phyloP scores from a whole-genome alignment of 2,113 vertebrate species.

The Seriola aureovittata region DNA sequence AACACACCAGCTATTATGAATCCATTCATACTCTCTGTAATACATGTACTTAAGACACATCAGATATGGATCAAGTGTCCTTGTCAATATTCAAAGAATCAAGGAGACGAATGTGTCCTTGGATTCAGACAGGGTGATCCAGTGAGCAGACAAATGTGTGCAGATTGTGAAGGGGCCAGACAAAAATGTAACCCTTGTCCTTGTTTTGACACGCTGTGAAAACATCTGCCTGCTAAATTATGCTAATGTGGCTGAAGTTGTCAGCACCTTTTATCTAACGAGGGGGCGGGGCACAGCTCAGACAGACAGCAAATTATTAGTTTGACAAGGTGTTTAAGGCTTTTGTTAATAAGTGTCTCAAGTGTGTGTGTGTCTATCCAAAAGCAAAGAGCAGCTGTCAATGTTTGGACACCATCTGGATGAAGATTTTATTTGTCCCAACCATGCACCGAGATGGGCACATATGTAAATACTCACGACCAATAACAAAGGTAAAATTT shows the following conservation, averaged over 20 bases:
- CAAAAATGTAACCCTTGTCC: conserved; percentile 62
- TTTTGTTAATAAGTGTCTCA: conserved; percentile 70
- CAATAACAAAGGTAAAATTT: conserved; percentile 45
- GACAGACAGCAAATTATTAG: conserved; percentile 69
- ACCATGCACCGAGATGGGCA: background rate
- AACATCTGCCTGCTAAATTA: conserved; percentile 78
- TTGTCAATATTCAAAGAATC: conserved; percentile 33
- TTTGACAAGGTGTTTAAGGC: conserved; percentile 81
- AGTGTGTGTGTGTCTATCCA: conserved; percentile 31
- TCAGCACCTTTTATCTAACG: conserved; percentile 75
- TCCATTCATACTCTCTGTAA: background rate
- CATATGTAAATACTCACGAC: conserved; percentile 46
- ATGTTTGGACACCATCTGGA: conserved; percentile 68
- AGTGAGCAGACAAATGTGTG: conserved; percentile 37
- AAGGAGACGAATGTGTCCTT: conserved; percentile 56
- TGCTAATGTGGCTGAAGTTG: conserved; percentile 76
- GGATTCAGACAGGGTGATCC: conserved; percentile 33
- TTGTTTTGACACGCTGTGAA: conserved; percentile 71
- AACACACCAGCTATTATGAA: background rate
- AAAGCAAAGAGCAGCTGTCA: conserved; percentile 71
- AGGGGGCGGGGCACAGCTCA: conserved; percentile 54
- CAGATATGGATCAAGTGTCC: conserved; percentile 13
- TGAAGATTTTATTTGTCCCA: conserved; percentile 8
- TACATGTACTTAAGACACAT: background rate
- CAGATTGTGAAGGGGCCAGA: conserved; percentile 31